These are phyloP conservation scores for Drosophila varians DNA, from an alignment of 1,140 invertebrate genomes.

Conservation along the genomic window DNA sequence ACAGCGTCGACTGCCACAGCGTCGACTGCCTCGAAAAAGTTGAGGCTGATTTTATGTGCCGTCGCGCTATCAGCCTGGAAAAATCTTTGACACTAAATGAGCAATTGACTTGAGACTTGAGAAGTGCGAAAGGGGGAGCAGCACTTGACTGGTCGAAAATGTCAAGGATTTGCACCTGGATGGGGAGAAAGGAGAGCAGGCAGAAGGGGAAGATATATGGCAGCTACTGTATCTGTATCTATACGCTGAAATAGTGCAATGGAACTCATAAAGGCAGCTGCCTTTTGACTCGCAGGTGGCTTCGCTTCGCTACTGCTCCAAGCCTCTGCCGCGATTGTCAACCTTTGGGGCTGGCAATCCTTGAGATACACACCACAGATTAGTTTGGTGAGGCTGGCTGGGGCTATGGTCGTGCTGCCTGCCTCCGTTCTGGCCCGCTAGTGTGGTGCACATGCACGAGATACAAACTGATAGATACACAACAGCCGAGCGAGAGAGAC, in stretches of 20 bases:
- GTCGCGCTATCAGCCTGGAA: conserved; percentile 62
- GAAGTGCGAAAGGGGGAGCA: too few species aligned
- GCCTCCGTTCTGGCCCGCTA: conserved; percentile 12
- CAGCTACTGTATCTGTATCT: conserved; percentile 34
- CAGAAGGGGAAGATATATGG: conserved; percentile 19
- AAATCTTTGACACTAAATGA: conserved; percentile 81
- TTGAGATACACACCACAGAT: conserved; percentile 71
- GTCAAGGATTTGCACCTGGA: conserved; percentile 57
- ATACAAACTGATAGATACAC: conserved; percentile 76
- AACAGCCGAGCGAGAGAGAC: conserved; percentile 2
- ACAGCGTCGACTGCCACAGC: too few species aligned
- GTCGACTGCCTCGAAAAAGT: conserved; percentile 28
- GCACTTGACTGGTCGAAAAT: conserved; percentile 26
- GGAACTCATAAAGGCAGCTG: conserved; percentile 22
- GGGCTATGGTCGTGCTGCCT: conserved; percentile 53
- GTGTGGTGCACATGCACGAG: conserved; percentile 58
- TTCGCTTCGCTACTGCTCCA: neutral
- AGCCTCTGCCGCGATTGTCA: conserved; percentile 41
- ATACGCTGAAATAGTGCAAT: conserved; percentile 40
- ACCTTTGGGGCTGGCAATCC: conserved; percentile 63
- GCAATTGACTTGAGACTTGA: conserved; percentile 57
- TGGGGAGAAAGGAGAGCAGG: too few species aligned
- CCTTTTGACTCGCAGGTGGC: conserved; percentile 24
- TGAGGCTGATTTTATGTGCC: conserved; percentile 34
- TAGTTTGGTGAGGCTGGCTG: conserved; percentile 54